A percentile compares a stretch with the other conserved stretches of the same genome.
Conservation (phyloP, 2,113 vertebrate genomes). For the Gambusia affinis region DNA sequence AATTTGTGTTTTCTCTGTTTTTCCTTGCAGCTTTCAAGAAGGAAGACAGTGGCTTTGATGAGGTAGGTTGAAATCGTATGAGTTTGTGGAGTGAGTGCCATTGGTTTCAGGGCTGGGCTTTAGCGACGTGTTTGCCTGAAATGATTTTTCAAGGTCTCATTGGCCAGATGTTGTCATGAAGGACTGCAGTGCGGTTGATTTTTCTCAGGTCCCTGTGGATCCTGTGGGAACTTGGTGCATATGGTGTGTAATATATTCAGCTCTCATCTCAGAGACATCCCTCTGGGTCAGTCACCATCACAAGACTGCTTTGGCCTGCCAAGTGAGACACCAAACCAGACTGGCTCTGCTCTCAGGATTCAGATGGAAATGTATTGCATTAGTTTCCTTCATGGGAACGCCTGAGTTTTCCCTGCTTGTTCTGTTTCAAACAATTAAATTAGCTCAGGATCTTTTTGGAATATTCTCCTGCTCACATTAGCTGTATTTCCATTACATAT, state of each 20-base stretch:
- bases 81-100: slow-evolving; percentile 15
- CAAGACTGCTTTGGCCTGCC: slow-evolving; percentile 24
- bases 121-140: background rate
- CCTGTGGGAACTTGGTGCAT: slow-evolving; percentile 28
- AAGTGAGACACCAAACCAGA: slow-evolving; percentile 13
- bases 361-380: too few relatives aligned
- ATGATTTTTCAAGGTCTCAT: slow-evolving; percentile 30
- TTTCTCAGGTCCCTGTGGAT: slow-evolving; percentile 11
- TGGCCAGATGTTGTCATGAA: slow-evolving; percentile 47
- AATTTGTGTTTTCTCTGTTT: slow-evolving; percentile 69
- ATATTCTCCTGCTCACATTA: too few relatives aligned
- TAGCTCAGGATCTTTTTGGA: too few relatives aligned
- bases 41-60: slow-evolving; percentile 92
- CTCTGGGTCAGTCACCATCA: slow-evolving; percentile 38
- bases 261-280: slow-evolving; percentile 47
- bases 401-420: too few relatives aligned
- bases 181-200: slow-evolving; percentile 37
- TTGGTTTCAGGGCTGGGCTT: slow-evolving; percentile 26
- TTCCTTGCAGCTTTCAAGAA: slow-evolving; percentile 93
- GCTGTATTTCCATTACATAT: too few relatives aligned
- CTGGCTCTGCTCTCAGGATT: background rate
- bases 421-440: too few relatives aligned
- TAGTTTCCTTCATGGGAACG: too few relatives aligned
- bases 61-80: slow-evolving; percentile 80
- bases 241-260: slow-evolving; percentile 61